Evolutionary conservation across 2,888 invertebrate species (phyloP), one percentile per base, ranked within the genome.

Genomic region (Dichetophora obliterata): DNA sequence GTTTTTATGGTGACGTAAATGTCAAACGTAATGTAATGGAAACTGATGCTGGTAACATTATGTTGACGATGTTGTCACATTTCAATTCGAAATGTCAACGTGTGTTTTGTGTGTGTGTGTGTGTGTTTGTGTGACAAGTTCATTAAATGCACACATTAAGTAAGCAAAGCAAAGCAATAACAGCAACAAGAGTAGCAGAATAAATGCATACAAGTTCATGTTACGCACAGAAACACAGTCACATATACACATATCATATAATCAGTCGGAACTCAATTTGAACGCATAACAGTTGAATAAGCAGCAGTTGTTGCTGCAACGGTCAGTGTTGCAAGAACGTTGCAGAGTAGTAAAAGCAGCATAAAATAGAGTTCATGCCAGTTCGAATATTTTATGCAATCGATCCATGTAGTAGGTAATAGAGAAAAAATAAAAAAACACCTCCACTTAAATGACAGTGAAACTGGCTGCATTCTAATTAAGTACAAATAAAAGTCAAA

Each of bases 1-100:
- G 59, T 59, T 59, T 59, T 59, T 59, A 59, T 27, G 24, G 11
- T 22, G 59, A 59, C 59, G 59, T 59, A 59, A 59, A 59, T 59
- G 59, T 27, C 59, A 59, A 27, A 59, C 24, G 24, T 27, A 59
- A 59, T 59, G 59, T 22, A 59, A 59, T 59, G 59, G 27, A 59
- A 59, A 59, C 27, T 59, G 59, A 22, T 16, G 59, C 16, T 27
- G 24, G 59, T 14, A 19, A 27, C 59, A 59, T 27, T 24, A 59
- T 27, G 27, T 27, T 59, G 59, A 59, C 27, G 59, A 59, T 59
- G 59, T 24, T 59, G 59, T 27, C 59, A 59, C 24, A 59, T 22
- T 59, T 59, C 16, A 59, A 16, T 22, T 16, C 27, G 24, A 59
- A 59, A 59, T 14, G 59, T 22, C 24, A 14, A 54, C 54, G 22